Percentiles rank a stretch among this genome's conserved stretches.
Conservation (phyloP, 2,797 vertebrate genomes). For the Columba guinea region DNA sequence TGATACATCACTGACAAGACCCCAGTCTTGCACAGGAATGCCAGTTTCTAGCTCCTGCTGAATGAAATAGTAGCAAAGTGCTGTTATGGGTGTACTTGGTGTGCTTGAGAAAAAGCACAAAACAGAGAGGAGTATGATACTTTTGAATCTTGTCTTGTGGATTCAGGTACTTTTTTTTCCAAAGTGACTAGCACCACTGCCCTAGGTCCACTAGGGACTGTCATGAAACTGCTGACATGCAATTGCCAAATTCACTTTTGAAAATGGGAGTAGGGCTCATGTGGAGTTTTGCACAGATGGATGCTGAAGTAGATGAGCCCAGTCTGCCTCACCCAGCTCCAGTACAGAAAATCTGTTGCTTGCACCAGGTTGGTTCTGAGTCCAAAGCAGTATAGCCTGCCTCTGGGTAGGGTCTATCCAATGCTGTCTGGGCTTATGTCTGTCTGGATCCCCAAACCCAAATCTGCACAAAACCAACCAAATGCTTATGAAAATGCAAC, state of each 20-base stretch:
- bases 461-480: background rate
- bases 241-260: background rate
- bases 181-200: background rate
- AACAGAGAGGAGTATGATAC: accelerated
- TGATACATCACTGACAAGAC: background rate
- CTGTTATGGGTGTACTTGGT: background rate
- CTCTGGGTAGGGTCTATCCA: background rate
- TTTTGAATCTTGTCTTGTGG: background rate
- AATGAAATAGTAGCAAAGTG: background rate
- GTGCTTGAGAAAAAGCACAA: background rate
- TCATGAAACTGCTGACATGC: accelerated
- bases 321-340: background rate
- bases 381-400: background rate
- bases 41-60: background rate
- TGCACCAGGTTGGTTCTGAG: background rate
- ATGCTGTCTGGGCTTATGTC: background rate
- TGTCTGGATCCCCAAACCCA: background rate
- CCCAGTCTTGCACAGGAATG: background rate
- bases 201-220: background rate
- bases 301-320: background rate
- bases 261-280: background rate
- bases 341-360: background rate
- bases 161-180: background rate
- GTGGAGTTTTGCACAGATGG: background rate
- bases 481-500: background rate